Percentiles rank a stretch among this genome's conserved stretches.
Evolutionary conservation across 2,888 invertebrate genomes (phyloP).

Genomic region (Amaurobius ferox): DNA sequence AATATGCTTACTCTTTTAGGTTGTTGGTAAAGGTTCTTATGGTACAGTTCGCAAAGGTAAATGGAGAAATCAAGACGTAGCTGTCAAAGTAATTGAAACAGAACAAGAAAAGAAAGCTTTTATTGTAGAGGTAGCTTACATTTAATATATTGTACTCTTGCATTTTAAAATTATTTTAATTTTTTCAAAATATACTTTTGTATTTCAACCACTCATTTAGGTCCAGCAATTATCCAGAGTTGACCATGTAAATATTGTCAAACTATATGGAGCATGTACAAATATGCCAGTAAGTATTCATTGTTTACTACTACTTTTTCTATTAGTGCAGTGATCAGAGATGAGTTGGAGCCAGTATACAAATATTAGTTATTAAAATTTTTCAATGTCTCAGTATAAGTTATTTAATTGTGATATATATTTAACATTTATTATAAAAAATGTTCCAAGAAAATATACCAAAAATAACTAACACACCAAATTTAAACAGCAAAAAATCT

Average conservation of each 20-base stretch:
- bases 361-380: no score
- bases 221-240: constrained; percentile 90
- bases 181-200: constrained; percentile 1
- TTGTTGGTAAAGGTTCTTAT: constrained; percentile 90
- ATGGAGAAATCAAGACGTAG: constrained; percentile 91
- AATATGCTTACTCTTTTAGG: no score
- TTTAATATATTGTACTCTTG: neutral
- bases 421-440: no score
- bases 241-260: constrained; percentile 94
- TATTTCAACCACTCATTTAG: constrained; percentile 73
- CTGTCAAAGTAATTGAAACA: constrained; percentile 94
- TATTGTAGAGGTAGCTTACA: constrained; percentile 84
- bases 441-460: no score
- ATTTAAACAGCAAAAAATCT: no score
- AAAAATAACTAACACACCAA: no score
- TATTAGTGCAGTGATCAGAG: no score
- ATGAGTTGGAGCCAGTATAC: no score
- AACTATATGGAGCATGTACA: constrained; percentile 92
- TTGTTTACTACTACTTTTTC: no score
- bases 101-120: constrained; percentile 93
- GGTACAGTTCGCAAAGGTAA: constrained; percentile 94
- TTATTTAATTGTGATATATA: no score
- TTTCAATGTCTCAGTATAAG: no score
- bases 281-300: constrained; percentile 79
- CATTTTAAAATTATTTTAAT: neutral